Evolutionary conservation across 2,113 vertebrate species (phyloP).

Genomic region (Thomomys bottae): DNA sequence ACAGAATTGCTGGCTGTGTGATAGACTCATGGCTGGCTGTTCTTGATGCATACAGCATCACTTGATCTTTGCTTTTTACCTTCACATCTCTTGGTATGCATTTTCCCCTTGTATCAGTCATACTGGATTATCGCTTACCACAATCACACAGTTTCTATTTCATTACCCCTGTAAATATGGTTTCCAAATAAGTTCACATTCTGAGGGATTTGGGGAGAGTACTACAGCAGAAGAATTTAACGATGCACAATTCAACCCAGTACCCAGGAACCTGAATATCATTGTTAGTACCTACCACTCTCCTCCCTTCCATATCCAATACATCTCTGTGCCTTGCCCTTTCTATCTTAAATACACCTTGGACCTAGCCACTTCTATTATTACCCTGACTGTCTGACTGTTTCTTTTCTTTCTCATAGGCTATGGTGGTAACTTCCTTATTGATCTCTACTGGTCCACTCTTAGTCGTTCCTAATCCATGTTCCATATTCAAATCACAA

Average conservation of each 20-base stretch:
- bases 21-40: background rate
- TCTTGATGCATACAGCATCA: background rate
- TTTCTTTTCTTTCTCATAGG: background rate
- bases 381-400: background rate
- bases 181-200: background rate
- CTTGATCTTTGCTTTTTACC: background rate
- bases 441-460: background rate
- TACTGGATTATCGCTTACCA: background rate
- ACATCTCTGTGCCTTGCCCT: background rate
- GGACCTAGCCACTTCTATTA: background rate
- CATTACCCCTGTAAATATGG: background rate
- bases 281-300: background rate
- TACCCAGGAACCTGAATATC: background rate
- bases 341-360: background rate
- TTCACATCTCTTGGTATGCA: background rate
- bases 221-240: background rate
- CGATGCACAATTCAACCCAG: background rate
- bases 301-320: background rate
- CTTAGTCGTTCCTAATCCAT: background rate
- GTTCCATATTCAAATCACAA: background rate
- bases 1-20: background rate
- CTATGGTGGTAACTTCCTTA: background rate
- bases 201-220: background rate
- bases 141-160: background rate
- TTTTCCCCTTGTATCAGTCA: background rate